Conservation (phyloP, 2,113 vertebrate species). For the Scatophagus argus region DNA sequence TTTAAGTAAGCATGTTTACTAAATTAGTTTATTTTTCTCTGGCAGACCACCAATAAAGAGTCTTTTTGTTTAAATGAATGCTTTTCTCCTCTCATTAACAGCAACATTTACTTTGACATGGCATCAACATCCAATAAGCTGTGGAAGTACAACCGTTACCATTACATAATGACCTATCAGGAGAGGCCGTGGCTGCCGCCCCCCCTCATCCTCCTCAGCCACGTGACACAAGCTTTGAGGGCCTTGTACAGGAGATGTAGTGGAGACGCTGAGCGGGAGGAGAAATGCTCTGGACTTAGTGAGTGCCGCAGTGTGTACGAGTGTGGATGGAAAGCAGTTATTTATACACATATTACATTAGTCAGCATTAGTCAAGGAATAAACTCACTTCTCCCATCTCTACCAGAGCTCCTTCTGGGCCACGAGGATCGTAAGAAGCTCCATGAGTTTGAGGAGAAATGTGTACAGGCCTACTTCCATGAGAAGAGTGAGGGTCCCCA, state of each 20-base stretch:
- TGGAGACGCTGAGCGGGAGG: conserved; percentile 84
- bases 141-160: conserved; percentile 97
- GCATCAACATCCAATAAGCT: conserved; percentile 92
- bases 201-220: conserved; percentile 91
- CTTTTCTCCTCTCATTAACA: conserved; percentile 69
- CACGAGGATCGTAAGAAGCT: conserved; percentile 93
- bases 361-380: neutral
- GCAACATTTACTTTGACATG: conserved; percentile 94
- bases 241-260: conserved; percentile 79
- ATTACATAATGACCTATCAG: conserved; percentile 96
- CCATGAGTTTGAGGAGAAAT: conserved; percentile 95
- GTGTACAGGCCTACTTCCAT: conserved; percentile 90
- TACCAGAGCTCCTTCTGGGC: conserved; percentile 90
- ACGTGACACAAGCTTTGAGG: conserved; percentile 84
- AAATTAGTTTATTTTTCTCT: neutral
- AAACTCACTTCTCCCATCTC: neutral
- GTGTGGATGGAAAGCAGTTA: neutral
- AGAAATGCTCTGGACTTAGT: conserved; percentile 91
- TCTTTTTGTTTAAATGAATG: neutral
- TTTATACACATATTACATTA: neutral
- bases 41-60: accelerated
- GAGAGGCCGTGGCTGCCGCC: conserved; percentile 95
- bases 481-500: conserved; percentile 86
- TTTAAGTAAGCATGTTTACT: conserved; percentile 90
- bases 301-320: conserved; percentile 72